These are phyloP conservation scores for Microtus oregoni DNA, from an alignment of 2,113 vertebrate genomes.

Conservation along the genomic window DNA sequence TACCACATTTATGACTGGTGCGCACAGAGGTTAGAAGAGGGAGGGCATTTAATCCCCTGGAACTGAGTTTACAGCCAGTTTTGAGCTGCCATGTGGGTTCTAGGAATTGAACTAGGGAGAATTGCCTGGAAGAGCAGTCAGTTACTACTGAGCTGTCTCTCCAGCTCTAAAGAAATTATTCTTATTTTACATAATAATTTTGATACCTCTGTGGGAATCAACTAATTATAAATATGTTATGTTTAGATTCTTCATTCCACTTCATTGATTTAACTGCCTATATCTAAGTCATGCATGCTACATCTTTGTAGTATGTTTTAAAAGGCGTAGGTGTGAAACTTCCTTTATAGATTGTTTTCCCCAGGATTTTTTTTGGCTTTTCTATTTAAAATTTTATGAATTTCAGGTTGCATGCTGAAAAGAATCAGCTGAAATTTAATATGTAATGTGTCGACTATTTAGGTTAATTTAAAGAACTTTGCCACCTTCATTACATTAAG, in stretches of 20 bases:
- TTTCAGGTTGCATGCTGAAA: neutral
- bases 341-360: neutral
- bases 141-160: neutral
- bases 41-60: neutral
- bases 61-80: neutral
- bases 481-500: neutral
- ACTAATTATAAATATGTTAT: neutral
- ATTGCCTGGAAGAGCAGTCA: neutral
- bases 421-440: neutral
- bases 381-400: neutral
- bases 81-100: neutral
- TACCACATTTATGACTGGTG: neutral
- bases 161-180: neutral
- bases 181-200: neutral
- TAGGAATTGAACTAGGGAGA: neutral
- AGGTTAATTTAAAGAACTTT: neutral
- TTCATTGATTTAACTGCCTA: neutral
- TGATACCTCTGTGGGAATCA: neutral
- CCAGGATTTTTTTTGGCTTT: neutral
- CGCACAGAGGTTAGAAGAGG: neutral
- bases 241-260: constrained; percentile 1
- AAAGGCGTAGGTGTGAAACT: neutral
- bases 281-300: neutral
- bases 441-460: neutral
- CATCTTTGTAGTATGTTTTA: neutral